phyloP scores from a whole-genome alignment of 2,113 vertebrate genomes.

The Cheirogaleus medius region DNA sequence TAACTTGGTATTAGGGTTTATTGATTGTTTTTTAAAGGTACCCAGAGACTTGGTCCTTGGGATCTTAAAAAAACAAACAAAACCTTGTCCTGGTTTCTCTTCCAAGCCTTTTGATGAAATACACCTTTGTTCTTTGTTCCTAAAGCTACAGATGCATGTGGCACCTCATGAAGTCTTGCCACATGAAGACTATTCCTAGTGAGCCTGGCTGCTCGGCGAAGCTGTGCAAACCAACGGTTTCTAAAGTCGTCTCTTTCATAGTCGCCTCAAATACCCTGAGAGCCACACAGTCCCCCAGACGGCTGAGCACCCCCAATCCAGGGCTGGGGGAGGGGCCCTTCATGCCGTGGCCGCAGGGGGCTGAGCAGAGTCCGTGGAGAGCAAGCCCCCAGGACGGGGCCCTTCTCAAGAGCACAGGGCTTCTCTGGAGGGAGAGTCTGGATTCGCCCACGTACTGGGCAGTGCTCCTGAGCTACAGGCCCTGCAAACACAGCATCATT shows the following conservation, averaged over 20 bases:
- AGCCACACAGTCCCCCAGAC: neutral
- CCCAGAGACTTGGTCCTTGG: neutral
- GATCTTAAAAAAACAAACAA: neutral
- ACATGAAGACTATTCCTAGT: neutral
- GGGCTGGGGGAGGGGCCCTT: neutral
- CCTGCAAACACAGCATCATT: neutral
- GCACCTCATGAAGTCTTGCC: neutral
- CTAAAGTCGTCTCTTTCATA: neutral
- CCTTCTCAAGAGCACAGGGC: neutral
- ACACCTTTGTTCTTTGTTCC: neutral
- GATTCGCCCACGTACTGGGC: neutral
- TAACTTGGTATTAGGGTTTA: neutral
- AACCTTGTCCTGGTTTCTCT: neutral
- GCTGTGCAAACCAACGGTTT: neutral
- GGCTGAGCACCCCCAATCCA: neutral
- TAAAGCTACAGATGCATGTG: neutral
- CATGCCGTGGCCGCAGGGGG: neutral
- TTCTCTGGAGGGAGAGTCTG: neutral
- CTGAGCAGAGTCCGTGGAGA: neutral
- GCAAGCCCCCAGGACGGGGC: neutral
- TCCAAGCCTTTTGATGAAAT: conserved; percentile 22
- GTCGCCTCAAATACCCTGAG: neutral
- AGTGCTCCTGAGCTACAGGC: neutral
- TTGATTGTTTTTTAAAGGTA: neutral
- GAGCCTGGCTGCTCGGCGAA: neutral